Conservation (phyloP, 2,797 vertebrate genomes). For the Pangasius larnaudii region DNA sequence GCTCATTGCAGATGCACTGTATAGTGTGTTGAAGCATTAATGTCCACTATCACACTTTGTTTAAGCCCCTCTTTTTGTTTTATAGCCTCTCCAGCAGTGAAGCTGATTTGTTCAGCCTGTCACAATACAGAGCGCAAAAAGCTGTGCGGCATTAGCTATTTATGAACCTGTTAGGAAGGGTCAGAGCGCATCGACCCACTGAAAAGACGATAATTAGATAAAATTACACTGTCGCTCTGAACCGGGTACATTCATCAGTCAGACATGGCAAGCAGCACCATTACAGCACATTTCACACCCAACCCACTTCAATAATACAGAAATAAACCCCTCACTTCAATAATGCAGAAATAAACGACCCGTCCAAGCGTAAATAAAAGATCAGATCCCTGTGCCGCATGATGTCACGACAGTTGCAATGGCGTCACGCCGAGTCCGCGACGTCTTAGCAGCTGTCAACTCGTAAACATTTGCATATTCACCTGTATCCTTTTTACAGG, state of each 20-base stretch:
- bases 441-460: not conserved
- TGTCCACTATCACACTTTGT: not conserved
- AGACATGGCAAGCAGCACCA: not conserved
- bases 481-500: not conserved
- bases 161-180: not conserved
- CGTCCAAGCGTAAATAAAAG: not conserved
- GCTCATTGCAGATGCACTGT: conserved; percentile 31
- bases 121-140: not conserved
- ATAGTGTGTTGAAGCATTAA: conserved; percentile 22
- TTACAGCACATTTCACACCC: not conserved
- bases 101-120: conserved; percentile 8
- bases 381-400: not conserved
- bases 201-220: not conserved
- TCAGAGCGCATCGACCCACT: conserved; percentile 18
- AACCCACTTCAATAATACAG: not conserved
- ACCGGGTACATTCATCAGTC: not conserved
- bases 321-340: not conserved
- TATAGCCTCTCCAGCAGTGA: not conserved
- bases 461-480: not conserved
- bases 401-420: not conserved
- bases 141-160: not conserved
- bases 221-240: not conserved
- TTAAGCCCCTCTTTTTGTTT: not conserved
- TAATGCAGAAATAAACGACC: not conserved
- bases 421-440: not conserved